Evolutionary conservation across 2,113 vertebrate genomes (phyloP).

Genomic region (Perca fluviatilis): DNA sequence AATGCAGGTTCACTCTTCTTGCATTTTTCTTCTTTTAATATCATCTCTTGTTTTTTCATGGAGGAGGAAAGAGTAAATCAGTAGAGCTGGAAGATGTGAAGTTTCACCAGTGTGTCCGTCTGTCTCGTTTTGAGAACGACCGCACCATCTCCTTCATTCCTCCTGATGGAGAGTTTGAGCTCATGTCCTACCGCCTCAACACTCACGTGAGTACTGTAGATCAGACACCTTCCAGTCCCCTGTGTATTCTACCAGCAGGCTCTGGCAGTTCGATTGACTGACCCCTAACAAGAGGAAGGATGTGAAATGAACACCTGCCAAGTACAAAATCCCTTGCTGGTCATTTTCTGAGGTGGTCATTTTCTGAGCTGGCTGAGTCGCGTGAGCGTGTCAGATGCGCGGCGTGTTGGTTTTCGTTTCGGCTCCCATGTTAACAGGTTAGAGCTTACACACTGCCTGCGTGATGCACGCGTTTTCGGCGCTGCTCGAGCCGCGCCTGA

Average conservation of each 20-base stretch:
- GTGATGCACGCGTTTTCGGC: no score
- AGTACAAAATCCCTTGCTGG: not conserved
- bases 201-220: slow-evolving; percentile 86
- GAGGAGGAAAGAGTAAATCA: slow-evolving; percentile 93
- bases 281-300: not conserved
- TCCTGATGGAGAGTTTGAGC: slow-evolving; percentile 92
- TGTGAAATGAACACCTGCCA: not conserved
- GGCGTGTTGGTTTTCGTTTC: no score
- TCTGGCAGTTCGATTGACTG: not conserved
- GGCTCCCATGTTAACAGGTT: no score
- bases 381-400: no score
- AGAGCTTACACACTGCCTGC: no score
- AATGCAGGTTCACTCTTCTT: not conserved
- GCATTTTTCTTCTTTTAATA: not conserved
- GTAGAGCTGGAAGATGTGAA: slow-evolving; percentile 93
- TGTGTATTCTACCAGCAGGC: not conserved
- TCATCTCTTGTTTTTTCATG: not conserved
- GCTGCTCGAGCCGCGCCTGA: no score
- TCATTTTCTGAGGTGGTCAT: not conserved
- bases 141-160: slow-evolving; percentile 94
- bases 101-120: slow-evolving; percentile 92
- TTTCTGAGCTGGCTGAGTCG: no score
- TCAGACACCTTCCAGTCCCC: not conserved
- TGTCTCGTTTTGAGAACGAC: slow-evolving; percentile 93
- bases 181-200: slow-evolving; percentile 93